Evolutionary conservation across 2,888 invertebrate genomes (phyloP), one percentile per base, ranked within the genome.

Genomic region (Clistopyga incitator): DNA sequence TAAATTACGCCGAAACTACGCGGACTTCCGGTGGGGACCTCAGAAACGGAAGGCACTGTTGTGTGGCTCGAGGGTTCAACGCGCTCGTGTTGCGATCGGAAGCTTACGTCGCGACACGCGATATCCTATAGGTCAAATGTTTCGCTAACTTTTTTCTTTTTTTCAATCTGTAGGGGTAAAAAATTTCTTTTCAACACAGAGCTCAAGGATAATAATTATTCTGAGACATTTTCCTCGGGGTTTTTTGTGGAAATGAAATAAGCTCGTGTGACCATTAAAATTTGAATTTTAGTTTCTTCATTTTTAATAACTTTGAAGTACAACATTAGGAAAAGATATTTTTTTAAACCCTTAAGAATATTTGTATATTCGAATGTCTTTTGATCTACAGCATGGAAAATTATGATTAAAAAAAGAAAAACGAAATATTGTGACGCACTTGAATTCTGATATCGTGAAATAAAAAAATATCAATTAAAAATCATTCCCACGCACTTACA

Each of bases 1-100:
- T 78, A 79, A 82, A 82, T 82, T 82, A 82, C 75, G 75, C 79
- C 82, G 76, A 82, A 82, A 79, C 75, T 82, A 76, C 82, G 65
- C 59, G 20, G 54, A 82, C 82, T 82, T 82, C 82, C 82, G 82
- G 79, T 82, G 56, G 82, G 82, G 82, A 54, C 64, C 45, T 54
- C 61, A 61, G 29, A 61, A 64, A 38, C 34, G 52, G n/a, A 18
- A 25, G 70, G 54, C 42, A 47, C 64, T 78, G 47, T 64, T 65
- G 70, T 65, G 64, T 29, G 64, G 42, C 70, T 42, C 11, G n/a
- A 38, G 79, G 65, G 83, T 83, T 79, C 76, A 83, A 77, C 76
- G 79, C 65, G 79, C 79, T 72, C 42, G 56, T 47, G 78, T 75
- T 59, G 34, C 74, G 79, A 83, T 83, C 79, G 65, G 50, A 52